Conservation (phyloP, 2,113 vertebrate species). For the Heterocephalus glaber region DNA sequence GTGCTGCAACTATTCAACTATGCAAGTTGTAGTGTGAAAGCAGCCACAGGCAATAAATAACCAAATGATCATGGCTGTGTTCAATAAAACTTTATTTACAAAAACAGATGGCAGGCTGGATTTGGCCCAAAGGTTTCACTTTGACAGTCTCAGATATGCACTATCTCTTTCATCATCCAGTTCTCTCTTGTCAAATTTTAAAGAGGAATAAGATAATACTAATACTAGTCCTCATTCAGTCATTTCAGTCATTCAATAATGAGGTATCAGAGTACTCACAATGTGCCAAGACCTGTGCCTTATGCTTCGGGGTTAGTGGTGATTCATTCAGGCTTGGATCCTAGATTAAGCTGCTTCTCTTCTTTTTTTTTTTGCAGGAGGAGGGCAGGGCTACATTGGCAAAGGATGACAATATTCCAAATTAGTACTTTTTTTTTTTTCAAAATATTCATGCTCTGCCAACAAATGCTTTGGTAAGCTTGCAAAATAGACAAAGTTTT, state of each 20-base stretch:
- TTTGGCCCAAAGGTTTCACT: not conserved
- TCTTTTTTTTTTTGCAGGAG: not conserved
- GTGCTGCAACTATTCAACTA: slow-evolving; percentile 14
- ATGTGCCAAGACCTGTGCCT: not conserved
- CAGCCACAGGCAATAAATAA: slow-evolving; percentile 42
- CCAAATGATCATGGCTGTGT: slow-evolving; percentile 24
- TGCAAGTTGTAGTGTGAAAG: slow-evolving; percentile 45
- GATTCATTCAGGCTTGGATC: slow-evolving; percentile 13
- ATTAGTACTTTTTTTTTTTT: slow-evolving; percentile 31
- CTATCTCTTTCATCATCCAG: not conserved
- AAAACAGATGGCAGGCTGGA: slow-evolving; percentile 44
- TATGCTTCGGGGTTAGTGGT: not conserved
- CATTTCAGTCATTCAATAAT: not conserved
- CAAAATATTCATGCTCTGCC: not conserved
- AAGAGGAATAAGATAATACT: not conserved
- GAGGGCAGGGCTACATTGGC: not conserved
- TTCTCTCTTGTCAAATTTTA: not conserved
- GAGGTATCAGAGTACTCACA: not conserved
- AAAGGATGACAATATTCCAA: not conserved
- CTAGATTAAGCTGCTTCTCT: not conserved
- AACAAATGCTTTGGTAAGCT: not conserved
- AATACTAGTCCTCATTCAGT: not conserved
- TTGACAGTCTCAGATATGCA: not conserved
- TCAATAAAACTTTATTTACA: slow-evolving; percentile 74
- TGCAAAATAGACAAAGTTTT: not conserved